These are phyloP conservation scores for Pseudomugil gertrudae DNA, from an alignment of 2,797 vertebrate species.

Conservation along the genomic window DNA sequence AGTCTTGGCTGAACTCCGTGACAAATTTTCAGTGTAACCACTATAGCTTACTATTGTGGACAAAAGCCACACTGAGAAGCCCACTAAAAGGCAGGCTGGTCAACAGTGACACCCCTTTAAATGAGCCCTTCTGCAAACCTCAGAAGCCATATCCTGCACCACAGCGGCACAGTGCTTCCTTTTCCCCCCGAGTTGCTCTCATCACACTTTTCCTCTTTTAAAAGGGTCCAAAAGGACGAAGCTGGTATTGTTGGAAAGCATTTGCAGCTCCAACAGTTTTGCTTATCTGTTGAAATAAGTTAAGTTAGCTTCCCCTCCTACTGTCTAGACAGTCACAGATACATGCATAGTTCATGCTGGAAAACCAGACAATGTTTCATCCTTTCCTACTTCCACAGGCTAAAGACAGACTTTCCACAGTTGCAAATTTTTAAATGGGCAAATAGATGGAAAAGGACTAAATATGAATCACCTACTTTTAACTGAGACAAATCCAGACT, in stretches of 20 bases:
- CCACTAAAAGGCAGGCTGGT: constrained; percentile 76
- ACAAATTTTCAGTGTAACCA: constrained; percentile 76
- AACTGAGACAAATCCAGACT: constrained; percentile 86
- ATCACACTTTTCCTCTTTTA: constrained; percentile 55
- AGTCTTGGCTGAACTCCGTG: constrained; percentile 65
- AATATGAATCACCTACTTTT: constrained; percentile 82
- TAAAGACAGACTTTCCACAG: constrained; percentile 39
- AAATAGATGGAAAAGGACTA: constrained; percentile 36
- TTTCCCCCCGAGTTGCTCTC: constrained; percentile 61
- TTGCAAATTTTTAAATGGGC: constrained; percentile 28
- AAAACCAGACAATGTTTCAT: constrained; percentile 26
- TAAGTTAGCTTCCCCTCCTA: constrained; percentile 8
- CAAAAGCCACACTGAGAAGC: constrained; percentile 64
- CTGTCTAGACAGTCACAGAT: constrained; percentile 59
- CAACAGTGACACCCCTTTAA: constrained; percentile 82
- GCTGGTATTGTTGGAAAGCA: constrained; percentile 66
- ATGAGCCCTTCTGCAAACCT: constrained; percentile 79
- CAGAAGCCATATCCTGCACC: constrained; percentile 83
- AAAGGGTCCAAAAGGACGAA: constrained; percentile 59
- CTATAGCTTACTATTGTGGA: constrained; percentile 74
- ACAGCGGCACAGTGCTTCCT: constrained; percentile 75
- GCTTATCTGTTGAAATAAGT: constrained; percentile 64
- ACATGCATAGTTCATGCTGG: constrained; percentile 32
- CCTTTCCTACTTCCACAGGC: constrained; percentile 35
- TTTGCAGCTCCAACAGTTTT: constrained; percentile 20